Conservation (phyloP, 1,140 invertebrate genomes). For the Macrosteles quadrilineatus region DNA sequence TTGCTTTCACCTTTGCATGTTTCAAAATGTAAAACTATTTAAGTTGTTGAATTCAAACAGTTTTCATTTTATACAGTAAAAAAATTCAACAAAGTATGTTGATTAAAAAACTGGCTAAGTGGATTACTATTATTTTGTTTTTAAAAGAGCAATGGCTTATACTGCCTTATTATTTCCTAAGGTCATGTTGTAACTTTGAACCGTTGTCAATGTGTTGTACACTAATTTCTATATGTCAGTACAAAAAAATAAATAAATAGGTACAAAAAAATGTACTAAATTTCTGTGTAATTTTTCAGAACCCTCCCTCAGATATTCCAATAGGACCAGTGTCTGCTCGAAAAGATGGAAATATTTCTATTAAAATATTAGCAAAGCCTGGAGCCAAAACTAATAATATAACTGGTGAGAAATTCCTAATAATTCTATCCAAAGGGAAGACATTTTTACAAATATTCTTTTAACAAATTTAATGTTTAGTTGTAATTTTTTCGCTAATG, state of each 20-base stretch:
- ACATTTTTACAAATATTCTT: too few relatives aligned
- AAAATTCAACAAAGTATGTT: not conserved
- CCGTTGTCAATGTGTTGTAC: too few relatives aligned
- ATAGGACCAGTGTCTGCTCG: constrained; percentile 53
- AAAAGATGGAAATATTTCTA: constrained; percentile 62
- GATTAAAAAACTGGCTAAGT: not conserved
- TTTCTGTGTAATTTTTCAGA: not conserved
- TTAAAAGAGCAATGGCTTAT: too few relatives aligned
- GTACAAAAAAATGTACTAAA: too few relatives aligned
- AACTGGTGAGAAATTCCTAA: constrained; percentile 58
- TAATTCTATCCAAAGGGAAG: too few relatives aligned
- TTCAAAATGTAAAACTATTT: not conserved
- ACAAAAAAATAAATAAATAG: too few relatives aligned
- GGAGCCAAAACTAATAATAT: constrained; percentile 72
- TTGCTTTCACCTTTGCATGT: not conserved
- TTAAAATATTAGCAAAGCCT: constrained; percentile 73
- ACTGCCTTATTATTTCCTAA: too few relatives aligned
- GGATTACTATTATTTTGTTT: not conserved
- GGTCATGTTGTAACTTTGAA: too few relatives aligned
- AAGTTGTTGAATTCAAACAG: not conserved
- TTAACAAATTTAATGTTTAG: too few relatives aligned
- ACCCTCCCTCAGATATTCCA: not conserved
- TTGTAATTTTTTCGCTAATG: too few relatives aligned
- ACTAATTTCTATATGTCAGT: too few relatives aligned
- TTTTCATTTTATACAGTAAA: not conserved